A percentile compares a stretch with the other conserved stretches of the same genome.
These are phyloP conservation scores for Herpailurus yagouaroundi DNA, from an alignment of 2,113 vertebrate species.

Conservation along the genomic window DNA sequence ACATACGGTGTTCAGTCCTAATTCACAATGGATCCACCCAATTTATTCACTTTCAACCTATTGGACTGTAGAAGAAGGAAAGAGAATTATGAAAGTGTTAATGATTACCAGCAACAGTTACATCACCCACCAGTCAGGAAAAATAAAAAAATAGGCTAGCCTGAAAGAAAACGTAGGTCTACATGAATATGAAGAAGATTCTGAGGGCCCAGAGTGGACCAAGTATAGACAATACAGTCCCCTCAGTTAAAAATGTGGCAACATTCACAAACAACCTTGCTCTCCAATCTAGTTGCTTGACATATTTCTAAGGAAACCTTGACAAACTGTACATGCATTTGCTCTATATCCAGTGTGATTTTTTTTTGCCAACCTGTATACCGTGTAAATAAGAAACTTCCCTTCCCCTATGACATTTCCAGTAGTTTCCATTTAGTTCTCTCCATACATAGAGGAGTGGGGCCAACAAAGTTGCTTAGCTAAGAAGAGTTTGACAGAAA, in stretches of 20 bases:
- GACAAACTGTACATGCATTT: not conserved
- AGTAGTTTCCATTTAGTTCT: not conserved
- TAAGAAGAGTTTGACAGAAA: not conserved
- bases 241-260: not conserved
- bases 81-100: not conserved
- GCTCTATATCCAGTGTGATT: not conserved
- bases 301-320: not conserved
- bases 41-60: not conserved
- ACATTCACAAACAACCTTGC: not conserved
- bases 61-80: not conserved
- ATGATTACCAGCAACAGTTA: not conserved
- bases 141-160: not conserved
- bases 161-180: not conserved
- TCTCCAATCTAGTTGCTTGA: not conserved
- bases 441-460: not conserved
- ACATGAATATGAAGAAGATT: not conserved
- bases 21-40: not conserved
- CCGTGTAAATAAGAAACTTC: not conserved
- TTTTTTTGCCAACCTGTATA: not conserved
- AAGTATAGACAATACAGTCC: not conserved
- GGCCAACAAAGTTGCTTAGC: not conserved
- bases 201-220: not conserved
- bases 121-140: not conserved
- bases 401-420: not conserved
- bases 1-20: not conserved